These are phyloP conservation scores for Odobenus rosmarus DNA, from an alignment of 2,113 vertebrate genomes.

Conservation along the genomic window DNA sequence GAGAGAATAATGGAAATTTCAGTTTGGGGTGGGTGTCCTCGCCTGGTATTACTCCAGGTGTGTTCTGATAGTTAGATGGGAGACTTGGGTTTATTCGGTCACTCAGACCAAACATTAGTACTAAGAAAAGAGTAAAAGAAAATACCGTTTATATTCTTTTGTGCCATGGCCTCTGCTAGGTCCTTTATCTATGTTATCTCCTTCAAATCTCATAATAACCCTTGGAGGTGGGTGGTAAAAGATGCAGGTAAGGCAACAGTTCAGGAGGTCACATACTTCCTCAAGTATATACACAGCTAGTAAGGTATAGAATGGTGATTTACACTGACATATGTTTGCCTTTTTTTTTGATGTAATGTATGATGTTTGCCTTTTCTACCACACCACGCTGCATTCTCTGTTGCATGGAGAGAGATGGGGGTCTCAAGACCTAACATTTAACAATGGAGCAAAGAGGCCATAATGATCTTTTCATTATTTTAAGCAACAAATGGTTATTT, in stretches of 20 bases:
- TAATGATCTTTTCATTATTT: conserved; percentile 1
- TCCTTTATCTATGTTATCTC: not conserved
- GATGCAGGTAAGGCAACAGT: not conserved
- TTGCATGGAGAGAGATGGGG: not conserved
- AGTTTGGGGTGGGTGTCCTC: not conserved
- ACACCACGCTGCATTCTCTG: not conserved
- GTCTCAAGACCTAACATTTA: not conserved
- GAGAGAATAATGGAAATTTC: not conserved
- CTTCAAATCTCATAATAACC: not conserved
- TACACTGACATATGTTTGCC: not conserved
- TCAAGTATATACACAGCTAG: not conserved
- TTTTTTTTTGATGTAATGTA: not conserved
- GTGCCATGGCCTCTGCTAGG: not conserved
- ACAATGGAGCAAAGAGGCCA: not conserved
- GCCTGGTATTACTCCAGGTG: not conserved
- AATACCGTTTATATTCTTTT: not conserved
- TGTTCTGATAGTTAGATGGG: not conserved
- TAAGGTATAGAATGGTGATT: not conserved
- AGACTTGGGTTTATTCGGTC: not conserved
- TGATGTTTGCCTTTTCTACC: not conserved
- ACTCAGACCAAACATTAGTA: not conserved
- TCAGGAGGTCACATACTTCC: not conserved
- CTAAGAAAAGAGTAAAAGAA: conserved; percentile 16
- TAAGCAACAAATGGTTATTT: conserved; percentile 40
- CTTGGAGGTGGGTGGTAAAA: not conserved